Conservation (phyloP, 2,888 invertebrate species). For the Lymantria dispar region DNA sequence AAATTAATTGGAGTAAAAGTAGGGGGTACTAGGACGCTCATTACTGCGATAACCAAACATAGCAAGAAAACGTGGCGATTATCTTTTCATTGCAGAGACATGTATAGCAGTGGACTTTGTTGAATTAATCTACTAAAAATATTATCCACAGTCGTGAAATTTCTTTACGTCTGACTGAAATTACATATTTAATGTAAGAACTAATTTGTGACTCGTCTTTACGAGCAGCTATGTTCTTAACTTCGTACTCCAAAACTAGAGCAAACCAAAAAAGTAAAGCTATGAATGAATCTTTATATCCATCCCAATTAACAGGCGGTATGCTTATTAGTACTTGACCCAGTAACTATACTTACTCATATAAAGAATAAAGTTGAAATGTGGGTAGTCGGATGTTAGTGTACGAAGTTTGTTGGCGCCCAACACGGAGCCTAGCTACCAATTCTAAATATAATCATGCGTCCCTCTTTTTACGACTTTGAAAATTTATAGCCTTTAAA, state of each 20-base stretch:
- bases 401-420: slow-evolving; percentile 56
- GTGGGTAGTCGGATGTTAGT: slow-evolving; percentile 4
- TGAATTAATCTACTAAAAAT: too few species aligned
- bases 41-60: too few species aligned
- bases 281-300: slow-evolving; percentile 17
- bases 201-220: too few species aligned
- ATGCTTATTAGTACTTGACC: slow-evolving; percentile 33
- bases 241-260: neutral
- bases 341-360: slow-evolving; percentile 20
- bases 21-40: too few species aligned
- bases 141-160: too few species aligned
- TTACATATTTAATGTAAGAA: too few species aligned
- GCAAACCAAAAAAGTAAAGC: slow-evolving; percentile 2
- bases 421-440: slow-evolving; percentile 36
- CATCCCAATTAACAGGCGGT: slow-evolving; percentile 29
- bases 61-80: too few species aligned
- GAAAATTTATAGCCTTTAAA: slow-evolving; percentile 44
- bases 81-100: too few species aligned
- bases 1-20: too few species aligned
- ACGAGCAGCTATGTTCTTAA: too few species aligned
- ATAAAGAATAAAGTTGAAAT: slow-evolving; percentile 30
- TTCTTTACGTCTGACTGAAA: too few species aligned
- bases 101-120: too few species aligned
- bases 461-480: slow-evolving; percentile 54
- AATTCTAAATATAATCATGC: slow-evolving; percentile 53